phyloP scores from a whole-genome alignment of 35 echinoderm and acorn worm species.

The Ophiothrix spiculata region DNA sequence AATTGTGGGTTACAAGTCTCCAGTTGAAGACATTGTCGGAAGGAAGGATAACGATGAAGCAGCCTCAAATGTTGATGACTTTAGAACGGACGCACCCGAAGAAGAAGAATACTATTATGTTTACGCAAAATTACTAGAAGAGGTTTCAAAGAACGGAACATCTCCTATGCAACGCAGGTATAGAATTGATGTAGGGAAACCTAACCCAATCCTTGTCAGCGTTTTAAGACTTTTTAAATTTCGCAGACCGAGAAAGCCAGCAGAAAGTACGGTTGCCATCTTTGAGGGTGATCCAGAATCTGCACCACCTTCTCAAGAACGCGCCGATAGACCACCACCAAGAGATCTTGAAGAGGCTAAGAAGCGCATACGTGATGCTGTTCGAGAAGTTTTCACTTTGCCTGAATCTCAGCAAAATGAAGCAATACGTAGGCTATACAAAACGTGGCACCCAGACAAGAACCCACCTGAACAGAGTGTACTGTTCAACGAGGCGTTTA shows the following conservation, averaged over 20 bases:
- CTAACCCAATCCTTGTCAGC: conserved; percentile 11
- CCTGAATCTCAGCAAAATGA: conserved; percentile 18
- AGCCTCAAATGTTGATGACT: not conserved
- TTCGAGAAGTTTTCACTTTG: conserved; percentile 23
- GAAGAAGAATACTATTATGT: not conserved
- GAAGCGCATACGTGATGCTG: conserved; percentile 5
- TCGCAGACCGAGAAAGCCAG: conserved; percentile 18
- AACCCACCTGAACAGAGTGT: conserved; percentile 21
- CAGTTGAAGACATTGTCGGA: conserved; percentile 1
- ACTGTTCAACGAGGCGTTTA: conserved; percentile 40
- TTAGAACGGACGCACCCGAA: not conserved
- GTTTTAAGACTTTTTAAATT: conserved; percentile 32
- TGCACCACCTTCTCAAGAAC: not conserved
- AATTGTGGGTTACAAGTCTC: conserved; percentile 18
- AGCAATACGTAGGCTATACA: conserved; percentile 16
- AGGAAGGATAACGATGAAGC: not conserved
- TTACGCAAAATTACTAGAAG: conserved; percentile 16
- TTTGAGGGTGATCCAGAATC: conserved; percentile 16
- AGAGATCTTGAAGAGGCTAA: conserved; percentile 4
- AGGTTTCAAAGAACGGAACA: not conserved
- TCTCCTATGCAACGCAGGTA: not conserved
- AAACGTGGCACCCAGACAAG: conserved; percentile 54
- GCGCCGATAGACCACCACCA: not conserved
- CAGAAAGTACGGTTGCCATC: conserved; percentile 14
- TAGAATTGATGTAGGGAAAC: conserved; percentile 34